A percentile compares a stretch with the other conserved stretches of the same genome.
These are phyloP conservation scores for Cheilosia pagana DNA, from an alignment of 2,888 invertebrate species.

Conservation along the genomic window DNA sequence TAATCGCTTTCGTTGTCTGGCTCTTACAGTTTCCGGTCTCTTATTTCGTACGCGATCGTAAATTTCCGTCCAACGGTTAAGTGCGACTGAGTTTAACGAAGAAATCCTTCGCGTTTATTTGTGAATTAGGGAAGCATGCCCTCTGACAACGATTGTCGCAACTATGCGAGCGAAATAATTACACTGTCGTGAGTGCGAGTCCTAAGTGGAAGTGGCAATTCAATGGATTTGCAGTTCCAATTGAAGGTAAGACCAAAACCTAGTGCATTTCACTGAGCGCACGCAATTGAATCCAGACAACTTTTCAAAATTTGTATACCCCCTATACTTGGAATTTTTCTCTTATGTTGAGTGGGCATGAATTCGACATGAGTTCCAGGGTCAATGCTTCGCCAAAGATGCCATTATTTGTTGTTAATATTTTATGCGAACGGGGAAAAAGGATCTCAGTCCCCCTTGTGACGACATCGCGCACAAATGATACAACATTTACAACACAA, in stretches of 20 bases:
- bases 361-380: slow-evolving; percentile 65
- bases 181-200: neutral
- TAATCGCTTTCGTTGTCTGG: slow-evolving; percentile 62
- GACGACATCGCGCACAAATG: slow-evolving; percentile 38
- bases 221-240: slow-evolving; percentile 34
- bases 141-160: slow-evolving; percentile 1
- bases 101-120: slow-evolving; percentile 26
- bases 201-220: slow-evolving; percentile 6
- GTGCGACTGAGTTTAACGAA: slow-evolving; percentile 33
- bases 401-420: slow-evolving; percentile 55
- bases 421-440: slow-evolving; percentile 47
- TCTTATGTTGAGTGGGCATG: slow-evolving; percentile 24
- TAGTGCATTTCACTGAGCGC: slow-evolving; percentile 11
- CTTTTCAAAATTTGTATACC: neutral
- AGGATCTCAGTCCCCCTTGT: slow-evolving; percentile 31
- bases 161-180: neutral
- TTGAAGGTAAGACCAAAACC: neutral
- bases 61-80: slow-evolving; percentile 62
- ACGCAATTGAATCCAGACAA: slow-evolving; percentile 27
- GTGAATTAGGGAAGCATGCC: slow-evolving; percentile 39
- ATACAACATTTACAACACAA: slow-evolving; percentile 4
- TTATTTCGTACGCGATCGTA: slow-evolving; percentile 35
- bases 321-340: neutral
- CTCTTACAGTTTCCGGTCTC: slow-evolving; percentile 49
- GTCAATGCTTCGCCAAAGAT: slow-evolving; percentile 67